These are phyloP conservation scores for Tetramorium alpestre DNA, from an alignment of 1,140 invertebrate species.

Conservation along the genomic window DNA sequence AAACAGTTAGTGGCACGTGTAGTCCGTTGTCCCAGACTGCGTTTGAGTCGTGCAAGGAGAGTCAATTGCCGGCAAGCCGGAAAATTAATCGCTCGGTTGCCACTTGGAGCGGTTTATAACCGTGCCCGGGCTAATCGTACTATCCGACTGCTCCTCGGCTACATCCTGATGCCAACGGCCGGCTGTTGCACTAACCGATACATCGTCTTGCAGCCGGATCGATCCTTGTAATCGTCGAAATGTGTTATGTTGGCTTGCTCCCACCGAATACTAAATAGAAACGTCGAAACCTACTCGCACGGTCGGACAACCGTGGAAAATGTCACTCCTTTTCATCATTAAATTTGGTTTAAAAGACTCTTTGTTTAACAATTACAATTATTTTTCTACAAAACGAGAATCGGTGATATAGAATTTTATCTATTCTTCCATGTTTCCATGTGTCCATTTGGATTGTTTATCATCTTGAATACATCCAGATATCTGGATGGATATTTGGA, in stretches of 20 bases:
- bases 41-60: conserved; percentile 48
- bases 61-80: conserved; percentile 57
- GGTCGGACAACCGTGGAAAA: neutral
- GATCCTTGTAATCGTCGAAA: conserved; percentile 56
- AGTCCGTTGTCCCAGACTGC: conserved; percentile 33
- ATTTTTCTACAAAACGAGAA: neutral
- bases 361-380: neutral
- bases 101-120: conserved; percentile 60
- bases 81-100: conserved; percentile 60
- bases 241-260: conserved; percentile 47
- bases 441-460: neutral
- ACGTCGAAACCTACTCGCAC: neutral
- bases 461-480: neutral
- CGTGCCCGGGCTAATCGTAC: conserved; percentile 39
- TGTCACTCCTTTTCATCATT: neutral
- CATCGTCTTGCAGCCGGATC: conserved; percentile 42
- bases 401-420: neutral
- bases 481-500: neutral
- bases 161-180: conserved; percentile 39
- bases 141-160: conserved; percentile 31
- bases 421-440: neutral
- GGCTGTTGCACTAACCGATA: conserved; percentile 47
- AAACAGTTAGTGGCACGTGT: conserved; percentile 52
- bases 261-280: conserved; percentile 32
- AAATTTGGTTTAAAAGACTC: neutral